Evolutionary conservation across 2,888 invertebrate species (phyloP), one percentile per base, ranked within the genome.

Genomic region (Chloroclysta siterata): DNA sequence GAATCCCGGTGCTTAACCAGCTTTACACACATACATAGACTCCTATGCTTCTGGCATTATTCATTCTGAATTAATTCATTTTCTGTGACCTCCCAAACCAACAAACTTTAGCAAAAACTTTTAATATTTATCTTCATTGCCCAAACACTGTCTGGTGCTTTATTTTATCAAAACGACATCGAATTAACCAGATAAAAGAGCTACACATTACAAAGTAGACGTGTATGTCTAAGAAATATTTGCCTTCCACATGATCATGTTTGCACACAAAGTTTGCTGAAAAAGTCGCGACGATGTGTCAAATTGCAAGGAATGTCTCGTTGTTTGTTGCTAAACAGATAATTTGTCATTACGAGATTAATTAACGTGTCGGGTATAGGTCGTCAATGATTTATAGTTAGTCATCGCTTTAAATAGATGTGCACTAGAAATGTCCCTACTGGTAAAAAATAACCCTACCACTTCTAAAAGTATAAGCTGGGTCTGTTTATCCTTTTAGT

Each of bases 231-330:
- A 33, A 39, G 6, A 56, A 74, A 75, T 68, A 73, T 81, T 80
- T 81, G 73, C 77, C 77, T 77, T 81, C 77, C 77, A 74, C 74
- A 78, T 63, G 71, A 76, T 52, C 76, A 74, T 87, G 75, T 89
- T 89, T 89, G 83, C 81, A 50, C 60, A 70, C 63, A 76, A 70
- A 77, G 85, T 88, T 87, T 85, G 84, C 82, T 77, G 79, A 81
- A 86, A 85, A 85, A 78, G 67, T 87, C 78, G 72, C 86, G 77
- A 75, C 79, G 72, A 83, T 80, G 83, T 87, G 87, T 82, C 83
- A 87, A 85, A 81, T 80, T 76, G 79, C 69, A 71, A 72, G 81
- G 83, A 81, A 85, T 85, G 82, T 83, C 71, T 81, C 73, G 72
- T 80, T 83, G 76, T 84, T 83, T 75, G 71, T 72, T 75, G 70